Evolutionary conservation across 1,140 invertebrate species (phyloP).

Genomic region (Teleopsis dalmanni): DNA sequence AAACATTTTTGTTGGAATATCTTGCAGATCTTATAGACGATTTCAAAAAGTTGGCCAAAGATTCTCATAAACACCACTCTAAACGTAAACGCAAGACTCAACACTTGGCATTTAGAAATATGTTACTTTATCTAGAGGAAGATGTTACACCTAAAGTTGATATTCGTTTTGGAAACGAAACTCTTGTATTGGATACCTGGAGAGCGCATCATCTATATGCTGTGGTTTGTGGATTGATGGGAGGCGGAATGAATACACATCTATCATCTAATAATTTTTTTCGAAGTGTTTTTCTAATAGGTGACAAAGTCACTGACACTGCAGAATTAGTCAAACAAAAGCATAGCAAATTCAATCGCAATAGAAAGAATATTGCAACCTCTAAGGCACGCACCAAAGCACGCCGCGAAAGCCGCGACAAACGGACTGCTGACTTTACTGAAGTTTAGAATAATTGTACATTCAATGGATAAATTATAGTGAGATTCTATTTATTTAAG

Average conservation of each 20-base stretch:
- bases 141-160: conserved; percentile 62
- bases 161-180: conserved; percentile 71
- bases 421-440: no score
- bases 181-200: conserved; percentile 70
- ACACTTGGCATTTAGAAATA: conserved; percentile 83
- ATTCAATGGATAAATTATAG: no score
- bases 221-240: conserved; percentile 67
- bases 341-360: conserved; percentile 63
- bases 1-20: conserved; percentile 56
- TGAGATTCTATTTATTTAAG: no score
- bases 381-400: conserved; percentile 83
- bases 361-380: conserved; percentile 74
- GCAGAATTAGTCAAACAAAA: conserved; percentile 48
- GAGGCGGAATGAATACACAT: conserved; percentile 79
- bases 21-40: conserved; percentile 52
- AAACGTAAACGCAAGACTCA: conserved; percentile 91
- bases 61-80: conserved; percentile 84
- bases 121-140: conserved; percentile 59
- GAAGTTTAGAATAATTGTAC: no score
- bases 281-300: conserved; percentile 75
- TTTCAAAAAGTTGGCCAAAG: conserved; percentile 76
- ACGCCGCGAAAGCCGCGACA: conserved; percentile 80
- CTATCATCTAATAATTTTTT: conserved; percentile 74
- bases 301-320: conserved; percentile 54
- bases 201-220: conserved; percentile 77